Evolutionary conservation across 2,888 invertebrate genomes (phyloP), one percentile per base, ranked within the genome.

Genomic region (Argyra leucocephala): DNA sequence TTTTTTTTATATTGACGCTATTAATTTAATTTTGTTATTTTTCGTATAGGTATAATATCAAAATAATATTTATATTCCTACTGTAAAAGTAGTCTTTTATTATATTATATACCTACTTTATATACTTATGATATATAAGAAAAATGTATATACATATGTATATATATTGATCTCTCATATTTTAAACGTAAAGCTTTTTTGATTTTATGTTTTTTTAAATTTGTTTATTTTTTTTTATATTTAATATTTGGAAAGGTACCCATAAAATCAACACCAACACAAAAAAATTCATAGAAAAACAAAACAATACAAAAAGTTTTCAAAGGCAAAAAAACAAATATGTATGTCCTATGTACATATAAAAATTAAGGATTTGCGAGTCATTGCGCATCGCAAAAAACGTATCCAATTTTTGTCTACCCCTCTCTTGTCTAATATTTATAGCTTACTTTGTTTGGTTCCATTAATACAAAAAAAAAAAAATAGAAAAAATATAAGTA

Each of bases 321-420:
- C 15, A 37, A 31, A 31, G 31, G 10, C 6, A 31, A 37, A 48
- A 48, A n/a, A 48, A 48, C 12, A 48, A 31, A 31, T 31, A 7
- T 7, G 31, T 31, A 31, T 31, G 10, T 31, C 5, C 6, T 31
- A 31, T 31, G 10, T 31, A 31, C 31, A 31, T 48, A 26, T 2
- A 61, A 31, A 31, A 26, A 61, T 61, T 61, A 21, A 59, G 59
- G 12, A 23, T 59, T 48, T 59, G 59, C 23, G 4, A 59, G 22
- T 23, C 64, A 66, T 63, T 66, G 66, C 66, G 66, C 66, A 66
- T 59, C 62, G 57, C 59, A 22, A 64, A 57, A 48, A 48, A 48
- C 48, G 12, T 48, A 48, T 18, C 48, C 48, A 48, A 48, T 18
- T 12, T 15, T 48, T 48, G 5, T 48, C 12, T n/a, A 48, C 48